Conservation (phyloP, 2,113 vertebrate genomes). For the Ciconia boyciana region DNA sequence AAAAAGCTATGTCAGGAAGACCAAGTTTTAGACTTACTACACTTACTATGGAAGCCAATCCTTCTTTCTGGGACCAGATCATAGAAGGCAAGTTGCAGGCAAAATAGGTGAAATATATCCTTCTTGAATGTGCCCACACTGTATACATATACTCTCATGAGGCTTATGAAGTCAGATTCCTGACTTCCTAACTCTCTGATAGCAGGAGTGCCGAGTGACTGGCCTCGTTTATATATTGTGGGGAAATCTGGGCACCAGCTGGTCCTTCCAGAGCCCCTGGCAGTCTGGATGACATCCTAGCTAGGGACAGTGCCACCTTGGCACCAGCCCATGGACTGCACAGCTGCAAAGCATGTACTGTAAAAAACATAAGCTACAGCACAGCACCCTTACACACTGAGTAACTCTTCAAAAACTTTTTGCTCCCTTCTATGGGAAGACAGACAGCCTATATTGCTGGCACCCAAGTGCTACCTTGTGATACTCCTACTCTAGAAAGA, state of each 20-base stretch:
- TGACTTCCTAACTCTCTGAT: background rate
- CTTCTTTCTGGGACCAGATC: background rate
- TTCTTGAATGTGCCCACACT: background rate
- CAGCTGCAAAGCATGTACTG: background rate
- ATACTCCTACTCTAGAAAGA: background rate
- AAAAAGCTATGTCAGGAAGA: background rate
- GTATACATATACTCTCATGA: rapidly evolving
- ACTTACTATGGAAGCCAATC: background rate
- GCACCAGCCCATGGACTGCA: background rate
- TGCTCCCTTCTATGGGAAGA: background rate
- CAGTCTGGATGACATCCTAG: background rate
- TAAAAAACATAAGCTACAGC: background rate
- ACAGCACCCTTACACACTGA: background rate
- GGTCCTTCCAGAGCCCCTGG: background rate
- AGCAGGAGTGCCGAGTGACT: background rate
- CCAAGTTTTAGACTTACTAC: background rate
- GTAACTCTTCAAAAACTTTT: background rate
- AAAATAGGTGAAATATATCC: background rate
- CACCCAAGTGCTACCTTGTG: background rate
- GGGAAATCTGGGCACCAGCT: background rate
- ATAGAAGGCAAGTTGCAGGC: background rate
- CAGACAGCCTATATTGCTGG: background rate
- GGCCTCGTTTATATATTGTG: background rate
- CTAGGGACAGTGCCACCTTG: background rate
- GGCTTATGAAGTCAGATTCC: background rate